A percentile compares a stretch with the other conserved stretches of the same genome.
Conservation (phyloP, 2,888 invertebrate genomes). For the Napeogenes inachia region DNA sequence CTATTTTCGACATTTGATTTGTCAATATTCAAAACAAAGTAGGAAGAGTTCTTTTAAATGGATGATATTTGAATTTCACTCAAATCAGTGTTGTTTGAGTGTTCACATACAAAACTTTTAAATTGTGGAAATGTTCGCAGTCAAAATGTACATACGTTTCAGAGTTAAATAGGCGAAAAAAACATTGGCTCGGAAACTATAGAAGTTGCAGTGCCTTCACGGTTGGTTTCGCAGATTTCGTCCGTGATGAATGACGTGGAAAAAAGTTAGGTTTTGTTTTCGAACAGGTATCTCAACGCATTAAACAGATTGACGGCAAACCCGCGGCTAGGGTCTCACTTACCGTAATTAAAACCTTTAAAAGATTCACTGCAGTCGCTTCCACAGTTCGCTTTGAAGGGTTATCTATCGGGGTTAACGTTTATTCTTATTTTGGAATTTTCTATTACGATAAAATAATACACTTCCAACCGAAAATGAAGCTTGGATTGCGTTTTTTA, state of each 20-base stretch:
- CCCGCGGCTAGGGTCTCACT: constrained; percentile 48
- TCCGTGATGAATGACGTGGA: constrained; percentile 49
- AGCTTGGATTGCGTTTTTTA: too few species aligned
- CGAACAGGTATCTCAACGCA: constrained; percentile 40
- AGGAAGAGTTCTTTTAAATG: neutral
- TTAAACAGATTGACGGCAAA: constrained; percentile 63
- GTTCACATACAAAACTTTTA: constrained; percentile 2
- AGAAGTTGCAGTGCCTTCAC: constrained; percentile 17
- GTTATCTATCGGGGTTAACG: constrained; percentile 11
- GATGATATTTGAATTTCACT: neutral
- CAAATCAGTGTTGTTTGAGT: constrained; percentile 1
- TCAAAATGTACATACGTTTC: constrained; percentile 3
- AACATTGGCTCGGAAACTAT: constrained; percentile 9
- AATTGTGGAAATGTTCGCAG: neutral
- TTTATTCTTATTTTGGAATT: constrained; percentile 16
- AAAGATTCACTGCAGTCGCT: constrained; percentile 49
- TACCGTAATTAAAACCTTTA: constrained; percentile 71
- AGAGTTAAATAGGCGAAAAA: constrained; percentile 5
- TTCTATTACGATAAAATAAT: constrained; percentile 3
- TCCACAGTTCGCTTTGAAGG: constrained; percentile 40
- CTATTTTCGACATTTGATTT: too few species aligned
- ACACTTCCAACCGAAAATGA: neutral
- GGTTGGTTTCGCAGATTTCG: constrained; percentile 31
- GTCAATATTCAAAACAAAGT: too few species aligned
- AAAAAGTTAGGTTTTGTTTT: constrained; percentile 40